These are phyloP conservation scores for Halcyon chelicuti DNA, from an alignment of 2,797 vertebrate species.

Conservation along the genomic window DNA sequence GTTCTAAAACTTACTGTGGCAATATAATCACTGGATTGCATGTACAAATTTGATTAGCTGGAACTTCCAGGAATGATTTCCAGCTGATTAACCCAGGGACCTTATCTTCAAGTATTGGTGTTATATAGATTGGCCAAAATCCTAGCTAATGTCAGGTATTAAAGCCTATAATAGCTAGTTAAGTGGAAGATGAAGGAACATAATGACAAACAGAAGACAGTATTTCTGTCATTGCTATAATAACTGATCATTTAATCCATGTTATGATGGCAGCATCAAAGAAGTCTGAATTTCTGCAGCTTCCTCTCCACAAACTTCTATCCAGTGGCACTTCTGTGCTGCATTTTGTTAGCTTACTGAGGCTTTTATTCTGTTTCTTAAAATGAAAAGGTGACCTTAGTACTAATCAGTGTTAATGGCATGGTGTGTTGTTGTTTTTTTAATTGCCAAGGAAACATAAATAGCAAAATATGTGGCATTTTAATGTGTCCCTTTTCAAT, in stretches of 20 bases:
- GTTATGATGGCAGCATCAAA: constrained; percentile 30
- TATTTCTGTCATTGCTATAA: constrained; percentile 67
- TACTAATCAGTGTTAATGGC: constrained; percentile 17
- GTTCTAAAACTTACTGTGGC: constrained; percentile 72
- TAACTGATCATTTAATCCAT: constrained; percentile 50
- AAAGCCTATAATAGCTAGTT: constrained; percentile 73
- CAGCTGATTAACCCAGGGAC: constrained; percentile 76
- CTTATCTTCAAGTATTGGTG: constrained; percentile 72
- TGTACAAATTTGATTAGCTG: constrained; percentile 78
- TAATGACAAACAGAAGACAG: constrained; percentile 63
- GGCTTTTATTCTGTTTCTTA: not conserved
- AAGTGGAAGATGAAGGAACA: constrained; percentile 72
- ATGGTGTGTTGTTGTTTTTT: not conserved
- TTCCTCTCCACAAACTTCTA: constrained; percentile 27
- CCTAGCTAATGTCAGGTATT: constrained; percentile 71
- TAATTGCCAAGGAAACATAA: constrained; percentile 59
- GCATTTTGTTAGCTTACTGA: not conserved
- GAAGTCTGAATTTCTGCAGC: constrained; percentile 22
- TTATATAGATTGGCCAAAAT: constrained; percentile 75
- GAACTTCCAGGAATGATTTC: constrained; percentile 78
- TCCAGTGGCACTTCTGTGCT: not conserved
- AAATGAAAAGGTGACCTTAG: constrained; percentile 20
- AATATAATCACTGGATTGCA: constrained; percentile 65
- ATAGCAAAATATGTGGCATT: constrained; percentile 12
- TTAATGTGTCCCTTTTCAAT: constrained; percentile 11